Percentiles rank a stretch among this genome's conserved stretches.
phyloP scores from a whole-genome alignment of 2,888 invertebrate genomes.

The Scaeva pyrastri region DNA sequence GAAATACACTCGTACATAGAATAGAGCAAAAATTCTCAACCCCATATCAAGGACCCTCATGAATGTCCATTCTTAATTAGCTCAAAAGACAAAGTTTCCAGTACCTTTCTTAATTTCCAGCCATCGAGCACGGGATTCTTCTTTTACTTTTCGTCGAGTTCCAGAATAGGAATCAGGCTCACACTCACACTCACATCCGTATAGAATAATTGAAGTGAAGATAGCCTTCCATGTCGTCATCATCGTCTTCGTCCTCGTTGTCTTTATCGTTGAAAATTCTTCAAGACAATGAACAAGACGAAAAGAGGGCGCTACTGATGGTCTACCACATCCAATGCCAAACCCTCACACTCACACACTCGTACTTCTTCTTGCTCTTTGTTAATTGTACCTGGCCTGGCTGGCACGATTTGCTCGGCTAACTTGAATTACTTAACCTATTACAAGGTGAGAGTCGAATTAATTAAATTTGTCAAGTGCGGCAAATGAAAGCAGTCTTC shows the following conservation, averaged over 20 bases:
- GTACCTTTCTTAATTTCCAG: conserved; percentile 62
- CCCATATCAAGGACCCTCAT: conserved; percentile 50
- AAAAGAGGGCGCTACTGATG: conserved; percentile 39
- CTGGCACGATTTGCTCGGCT: conserved; percentile 41
- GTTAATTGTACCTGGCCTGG: conserved; percentile 36
- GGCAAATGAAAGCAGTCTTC: conserved; percentile 47
- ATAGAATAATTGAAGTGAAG: conserved; percentile 7
- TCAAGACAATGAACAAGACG: conserved; percentile 27
- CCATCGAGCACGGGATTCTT: conserved; percentile 61
- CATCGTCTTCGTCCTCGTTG: neutral
- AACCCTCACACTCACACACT: conserved; percentile 15
- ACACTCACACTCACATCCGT: neutral
- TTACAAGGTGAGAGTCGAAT: conserved; percentile 64
- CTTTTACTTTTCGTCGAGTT: conserved; percentile 61
- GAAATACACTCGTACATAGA: neutral
- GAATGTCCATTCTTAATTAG: conserved; percentile 73
- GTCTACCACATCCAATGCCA: conserved; percentile 52
- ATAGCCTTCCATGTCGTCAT: neutral
- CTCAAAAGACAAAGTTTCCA: conserved; percentile 61
- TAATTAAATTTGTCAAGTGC: conserved; percentile 75
- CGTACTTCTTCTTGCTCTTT: neutral
- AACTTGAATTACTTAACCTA: conserved; percentile 69
- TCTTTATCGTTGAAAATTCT: conserved; percentile 3
- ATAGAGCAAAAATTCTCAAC: conserved; percentile 9
- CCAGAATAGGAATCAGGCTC: conserved; percentile 4